Evolutionary conservation across 2,797 vertebrate genomes (phyloP).

Genomic region (Gastrophryne carolinensis): DNA sequence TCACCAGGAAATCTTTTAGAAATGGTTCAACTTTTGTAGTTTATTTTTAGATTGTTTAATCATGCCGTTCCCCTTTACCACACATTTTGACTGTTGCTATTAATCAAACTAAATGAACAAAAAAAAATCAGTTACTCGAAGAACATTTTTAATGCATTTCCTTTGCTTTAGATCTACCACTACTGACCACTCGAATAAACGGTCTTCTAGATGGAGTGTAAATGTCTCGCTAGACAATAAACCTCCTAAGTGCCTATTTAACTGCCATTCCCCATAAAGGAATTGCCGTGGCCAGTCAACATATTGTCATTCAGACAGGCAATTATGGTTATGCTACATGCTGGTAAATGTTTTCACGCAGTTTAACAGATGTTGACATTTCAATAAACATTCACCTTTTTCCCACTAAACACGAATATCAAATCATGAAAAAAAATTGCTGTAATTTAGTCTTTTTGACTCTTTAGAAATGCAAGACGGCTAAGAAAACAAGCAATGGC

Average conservation of each 20-base stretch:
- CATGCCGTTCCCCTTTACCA: no score
- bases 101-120: no score
- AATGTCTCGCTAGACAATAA: no score
- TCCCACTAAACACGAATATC: not conserved
- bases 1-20: no score
- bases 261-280: not conserved
- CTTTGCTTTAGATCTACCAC: not conserved
- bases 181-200: no score
- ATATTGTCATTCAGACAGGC: not conserved
- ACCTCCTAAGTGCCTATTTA: no score
- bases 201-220: no score
- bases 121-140: no score
- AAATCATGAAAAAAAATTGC: not conserved
- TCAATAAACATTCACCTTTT: not conserved
- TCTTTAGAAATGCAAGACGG: not conserved
- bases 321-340: not conserved
- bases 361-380: not conserved
- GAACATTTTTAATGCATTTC: not conserved
- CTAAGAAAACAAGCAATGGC: not conserved
- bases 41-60: no score
- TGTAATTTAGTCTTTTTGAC: not conserved
- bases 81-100: no score
- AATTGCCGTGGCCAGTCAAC: not conserved
- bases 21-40: no score
- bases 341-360: not conserved